Evolutionary conservation across 2,888 invertebrate genomes (phyloP).

Genomic region (Parnassius smintheus): DNA sequence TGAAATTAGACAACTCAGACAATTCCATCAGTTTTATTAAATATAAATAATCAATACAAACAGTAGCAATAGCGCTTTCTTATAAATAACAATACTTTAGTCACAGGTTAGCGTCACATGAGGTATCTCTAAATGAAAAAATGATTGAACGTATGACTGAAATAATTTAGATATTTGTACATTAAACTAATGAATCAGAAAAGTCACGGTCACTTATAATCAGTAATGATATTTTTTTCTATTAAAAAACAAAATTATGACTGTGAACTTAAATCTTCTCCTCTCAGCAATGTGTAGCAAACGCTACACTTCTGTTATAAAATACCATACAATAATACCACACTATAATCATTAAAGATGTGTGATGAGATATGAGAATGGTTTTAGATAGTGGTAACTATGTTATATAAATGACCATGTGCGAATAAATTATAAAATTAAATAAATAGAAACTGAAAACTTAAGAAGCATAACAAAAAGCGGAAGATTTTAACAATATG

Average conservation of each 20-base stretch:
- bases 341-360: no score
- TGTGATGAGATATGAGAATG: neutral
- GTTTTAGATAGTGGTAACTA: neutral
- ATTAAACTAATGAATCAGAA: neutral
- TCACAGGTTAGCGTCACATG: slow-evolving; percentile 5
- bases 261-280: no score
- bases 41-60: slow-evolving; percentile 45
- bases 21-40: slow-evolving; percentile 50
- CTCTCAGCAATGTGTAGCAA: no score
- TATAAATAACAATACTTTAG: slow-evolving; percentile 41
- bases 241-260: neutral
- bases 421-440: neutral
- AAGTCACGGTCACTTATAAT: slow-evolving; percentile 6
- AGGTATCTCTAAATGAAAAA: slow-evolving; percentile 4
- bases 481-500: slow-evolving; percentile 5
- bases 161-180: slow-evolving; percentile 11
- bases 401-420: slow-evolving; percentile 1
- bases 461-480: slow-evolving; percentile 16
- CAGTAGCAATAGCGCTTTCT: slow-evolving; percentile 43
- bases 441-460: neutral
- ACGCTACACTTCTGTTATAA: no score
- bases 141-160: neutral
- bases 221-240: slow-evolving; percentile 3
- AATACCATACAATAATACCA: no score
- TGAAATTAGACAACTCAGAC: slow-evolving; percentile 25